A percentile compares a stretch with the other conserved stretches of the same genome.
Evolutionary conservation across 2,797 vertebrate species (phyloP).

Genomic region (Pseudochromis fuscus): DNA sequence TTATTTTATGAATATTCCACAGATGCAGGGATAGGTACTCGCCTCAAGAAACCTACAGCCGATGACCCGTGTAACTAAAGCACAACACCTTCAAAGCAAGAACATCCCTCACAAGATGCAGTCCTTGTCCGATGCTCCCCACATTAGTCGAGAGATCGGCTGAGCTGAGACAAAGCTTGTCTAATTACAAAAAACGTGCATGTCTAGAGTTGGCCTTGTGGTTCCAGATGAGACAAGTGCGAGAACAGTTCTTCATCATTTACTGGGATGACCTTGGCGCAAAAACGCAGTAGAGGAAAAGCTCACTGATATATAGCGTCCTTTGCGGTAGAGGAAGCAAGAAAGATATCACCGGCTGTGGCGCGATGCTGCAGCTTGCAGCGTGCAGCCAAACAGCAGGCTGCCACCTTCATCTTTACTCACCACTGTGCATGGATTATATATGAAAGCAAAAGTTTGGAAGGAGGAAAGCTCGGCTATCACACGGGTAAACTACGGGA

Average conservation of each 20-base stretch:
- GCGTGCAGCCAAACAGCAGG: conserved; percentile 55
- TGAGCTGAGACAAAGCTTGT: conserved; percentile 46
- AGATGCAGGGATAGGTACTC: conserved; percentile 1
- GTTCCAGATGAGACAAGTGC: not conserved
- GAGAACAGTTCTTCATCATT: conserved; percentile 39
- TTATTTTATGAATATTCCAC: conserved; percentile 64
- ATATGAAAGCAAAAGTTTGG: conserved; percentile 64
- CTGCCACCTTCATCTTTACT: conserved; percentile 66
- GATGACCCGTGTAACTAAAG: not conserved
- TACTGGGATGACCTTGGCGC: conserved; percentile 39
- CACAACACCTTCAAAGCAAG: not conserved
- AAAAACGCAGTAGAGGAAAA: conserved; percentile 17
- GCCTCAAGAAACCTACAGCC: not conserved
- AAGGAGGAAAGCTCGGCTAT: conserved; percentile 39
- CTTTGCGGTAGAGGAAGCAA: conserved; percentile 27
- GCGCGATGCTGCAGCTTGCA: conserved; percentile 43
- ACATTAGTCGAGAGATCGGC: conserved; percentile 22
- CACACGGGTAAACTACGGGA: conserved; percentile 21
- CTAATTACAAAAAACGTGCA: conserved; percentile 12
- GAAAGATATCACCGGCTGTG: conserved; percentile 34
- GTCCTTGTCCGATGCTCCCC: not conserved
- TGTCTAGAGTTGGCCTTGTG: conserved; percentile 27
- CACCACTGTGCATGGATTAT: conserved; percentile 63
- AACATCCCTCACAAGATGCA: not conserved
- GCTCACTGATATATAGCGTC: conserved; percentile 32